Percentiles rank a stretch among this genome's conserved stretches.
phyloP scores from a whole-genome alignment of 2,113 vertebrate species.

The Datnioides undecimradiatus region DNA sequence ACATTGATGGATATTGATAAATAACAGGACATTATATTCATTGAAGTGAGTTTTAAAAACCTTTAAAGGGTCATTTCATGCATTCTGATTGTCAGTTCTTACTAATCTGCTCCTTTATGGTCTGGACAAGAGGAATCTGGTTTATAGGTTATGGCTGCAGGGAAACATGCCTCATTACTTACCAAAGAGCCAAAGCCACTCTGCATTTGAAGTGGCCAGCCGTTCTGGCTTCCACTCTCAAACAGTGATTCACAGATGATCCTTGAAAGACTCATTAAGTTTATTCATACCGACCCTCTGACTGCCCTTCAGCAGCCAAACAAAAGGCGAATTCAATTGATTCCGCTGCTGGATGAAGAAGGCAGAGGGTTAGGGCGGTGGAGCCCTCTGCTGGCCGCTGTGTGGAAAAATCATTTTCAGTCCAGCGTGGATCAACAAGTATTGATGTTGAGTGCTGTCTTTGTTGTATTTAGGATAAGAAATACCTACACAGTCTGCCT shows the following conservation, averaged over 20 bases:
- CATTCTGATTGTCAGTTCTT: background rate
- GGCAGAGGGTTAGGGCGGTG: conserved; percentile 24
- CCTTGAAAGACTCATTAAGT: conserved; percentile 75
- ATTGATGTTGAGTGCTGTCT: background rate
- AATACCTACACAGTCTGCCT: background rate
- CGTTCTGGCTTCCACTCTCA: conserved; percentile 58
- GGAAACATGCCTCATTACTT: conserved; percentile 71
- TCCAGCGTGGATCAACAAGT: background rate
- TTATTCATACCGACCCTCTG: conserved; percentile 40
- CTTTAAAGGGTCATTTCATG: conserved; percentile 16
- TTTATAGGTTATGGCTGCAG: conserved; percentile 61
- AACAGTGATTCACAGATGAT: conserved; percentile 67
- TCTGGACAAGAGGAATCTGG: conserved; percentile 34
- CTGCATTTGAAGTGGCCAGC: conserved; percentile 61
- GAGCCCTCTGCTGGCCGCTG: conserved; percentile 74
- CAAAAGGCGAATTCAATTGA: conserved; percentile 10
- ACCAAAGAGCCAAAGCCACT: conserved; percentile 64
- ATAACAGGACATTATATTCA: background rate
- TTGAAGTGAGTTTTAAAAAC: background rate
- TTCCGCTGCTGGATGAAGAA: background rate
- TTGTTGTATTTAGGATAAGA: background rate
- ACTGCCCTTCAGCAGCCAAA: conserved; percentile 26
- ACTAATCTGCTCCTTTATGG: conserved; percentile 22
- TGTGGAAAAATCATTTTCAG: background rate
- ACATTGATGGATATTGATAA: background rate